Base-by-base conservation (phyloP, 2,888 invertebrate genomes). In the Diarsia dahlii region DNA sequence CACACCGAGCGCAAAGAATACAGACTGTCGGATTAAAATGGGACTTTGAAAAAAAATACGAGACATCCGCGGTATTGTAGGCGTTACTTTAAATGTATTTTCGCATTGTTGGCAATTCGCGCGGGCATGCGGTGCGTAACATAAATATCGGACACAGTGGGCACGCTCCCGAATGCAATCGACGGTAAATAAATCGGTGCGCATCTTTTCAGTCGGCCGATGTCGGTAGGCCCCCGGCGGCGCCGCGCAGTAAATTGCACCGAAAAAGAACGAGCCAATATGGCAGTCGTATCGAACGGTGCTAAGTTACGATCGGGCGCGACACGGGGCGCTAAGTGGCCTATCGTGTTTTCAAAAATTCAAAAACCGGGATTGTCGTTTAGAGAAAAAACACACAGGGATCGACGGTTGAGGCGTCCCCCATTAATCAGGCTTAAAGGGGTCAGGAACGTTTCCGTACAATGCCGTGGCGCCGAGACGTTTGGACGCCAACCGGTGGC, bases 311-410 rank as follows among this genome's bases (percentile, higher is more conserved):
- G 94, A 94, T 92, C 93, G 90, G 84, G 86, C 87, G 91, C 92
- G 93, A 95, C 95, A 96, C 90, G 92, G 91, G 88, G 88, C 93
- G 92, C 93, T 96, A 96, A 96, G 94, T 96, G 96, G 95, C 91
- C 95, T 95, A 95, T 94, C 96, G 94, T 96, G 96, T 96, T 94
- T 94, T 91, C 87, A 93, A 94, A 94, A 94, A 93, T 93, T 93
- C 90, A 92, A 95, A 95, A 94, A 92, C 90, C 87, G 88, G 90
- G 91, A 91, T 92, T 92, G 91, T 90, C 90, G 89, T 90, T 92
- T 90, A 89, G 88, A 85, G 83, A 91, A 93, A 77, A 93, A 85
- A 93, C 90, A 93, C 87, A 91, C 85, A 83, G 84, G 84, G 89
- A 90, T 92, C 64, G 90, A 91, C 87, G 90, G 87, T 87, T 87